phyloP scores from a whole-genome alignment of 1,140 invertebrate species.

The Eciton burchellii region DNA sequence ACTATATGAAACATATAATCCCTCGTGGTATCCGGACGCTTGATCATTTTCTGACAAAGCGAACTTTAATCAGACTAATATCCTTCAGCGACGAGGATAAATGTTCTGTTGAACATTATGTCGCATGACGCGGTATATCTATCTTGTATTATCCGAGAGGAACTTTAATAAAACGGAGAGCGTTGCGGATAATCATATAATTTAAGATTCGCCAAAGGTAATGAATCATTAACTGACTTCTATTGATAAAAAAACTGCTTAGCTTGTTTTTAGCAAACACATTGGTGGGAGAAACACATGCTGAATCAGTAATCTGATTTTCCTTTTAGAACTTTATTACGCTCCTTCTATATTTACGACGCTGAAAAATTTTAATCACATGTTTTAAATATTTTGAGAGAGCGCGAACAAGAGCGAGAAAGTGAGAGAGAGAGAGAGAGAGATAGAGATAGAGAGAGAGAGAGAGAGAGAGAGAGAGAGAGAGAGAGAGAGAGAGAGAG shows the following conservation, averaged over 20 bases:
- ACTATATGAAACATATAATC: too few relatives aligned
- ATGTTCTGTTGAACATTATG: neutral
- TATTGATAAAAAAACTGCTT: conserved; percentile 41
- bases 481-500: too few relatives aligned
- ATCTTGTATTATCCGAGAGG: neutral
- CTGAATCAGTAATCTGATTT: conserved; percentile 35
- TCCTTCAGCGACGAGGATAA: neutral
- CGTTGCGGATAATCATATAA: neutral
- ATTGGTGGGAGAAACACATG: conserved; percentile 13
- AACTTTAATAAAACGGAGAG: neutral
- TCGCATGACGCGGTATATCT: neutral
- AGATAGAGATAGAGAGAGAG: too few relatives aligned
- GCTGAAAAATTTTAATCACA: neutral
- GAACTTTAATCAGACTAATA: neutral
- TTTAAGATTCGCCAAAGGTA: neutral
- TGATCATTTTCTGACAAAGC: neutral
- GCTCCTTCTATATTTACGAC: neutral
- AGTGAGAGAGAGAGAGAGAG: too few relatives aligned
- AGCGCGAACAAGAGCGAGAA: too few relatives aligned
- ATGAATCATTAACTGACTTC: conserved; percentile 1
- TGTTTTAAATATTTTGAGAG: too few relatives aligned
- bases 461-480: too few relatives aligned
- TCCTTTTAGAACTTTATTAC: neutral
- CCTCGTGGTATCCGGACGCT: too few relatives aligned
- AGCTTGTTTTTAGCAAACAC: conserved; percentile 9